These are phyloP conservation scores for Anguilla marmorata DNA, from an alignment of 2,797 vertebrate species.

Conservation along the genomic window DNA sequence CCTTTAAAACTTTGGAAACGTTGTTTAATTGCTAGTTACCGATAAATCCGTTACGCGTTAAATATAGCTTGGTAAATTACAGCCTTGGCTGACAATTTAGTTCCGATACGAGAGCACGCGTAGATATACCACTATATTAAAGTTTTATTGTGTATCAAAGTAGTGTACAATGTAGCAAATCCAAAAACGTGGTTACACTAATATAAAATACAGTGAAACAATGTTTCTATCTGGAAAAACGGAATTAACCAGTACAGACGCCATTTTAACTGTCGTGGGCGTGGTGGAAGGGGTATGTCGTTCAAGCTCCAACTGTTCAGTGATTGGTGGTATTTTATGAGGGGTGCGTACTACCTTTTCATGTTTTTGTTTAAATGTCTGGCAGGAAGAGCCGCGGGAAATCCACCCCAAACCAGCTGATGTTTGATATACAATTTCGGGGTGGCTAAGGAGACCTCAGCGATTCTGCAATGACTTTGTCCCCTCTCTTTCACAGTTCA, in stretches of 20 bases:
- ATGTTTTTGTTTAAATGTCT: slow-evolving; percentile 73
- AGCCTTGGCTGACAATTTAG: neutral
- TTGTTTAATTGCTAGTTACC: neutral
- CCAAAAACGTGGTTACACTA: neutral
- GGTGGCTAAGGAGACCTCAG: neutral
- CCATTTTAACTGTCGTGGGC: slow-evolving; percentile 44
- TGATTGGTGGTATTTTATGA: slow-evolving; percentile 61
- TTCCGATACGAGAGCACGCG: neutral
- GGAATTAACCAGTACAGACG: slow-evolving; percentile 25
- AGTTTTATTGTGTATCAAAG: neutral
- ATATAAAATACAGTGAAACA: neutral
- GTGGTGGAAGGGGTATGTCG: slow-evolving; percentile 33
- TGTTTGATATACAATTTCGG: neutral
- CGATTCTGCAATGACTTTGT: neutral
- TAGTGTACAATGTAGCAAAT: neutral
- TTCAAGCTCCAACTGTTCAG: slow-evolving; percentile 36
- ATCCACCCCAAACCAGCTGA: neutral
- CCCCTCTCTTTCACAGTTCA: slow-evolving; percentile 6
- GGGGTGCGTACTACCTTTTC: neutral
- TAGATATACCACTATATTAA: neutral
- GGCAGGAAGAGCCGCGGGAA: slow-evolving; percentile 46
- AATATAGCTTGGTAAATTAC: neutral
- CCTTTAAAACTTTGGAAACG: neutral
- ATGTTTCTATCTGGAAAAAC: neutral
- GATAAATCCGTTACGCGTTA: neutral